phyloP scores from a whole-genome alignment of 1,140 invertebrate genomes.

The Drosophila kanapiae region DNA sequence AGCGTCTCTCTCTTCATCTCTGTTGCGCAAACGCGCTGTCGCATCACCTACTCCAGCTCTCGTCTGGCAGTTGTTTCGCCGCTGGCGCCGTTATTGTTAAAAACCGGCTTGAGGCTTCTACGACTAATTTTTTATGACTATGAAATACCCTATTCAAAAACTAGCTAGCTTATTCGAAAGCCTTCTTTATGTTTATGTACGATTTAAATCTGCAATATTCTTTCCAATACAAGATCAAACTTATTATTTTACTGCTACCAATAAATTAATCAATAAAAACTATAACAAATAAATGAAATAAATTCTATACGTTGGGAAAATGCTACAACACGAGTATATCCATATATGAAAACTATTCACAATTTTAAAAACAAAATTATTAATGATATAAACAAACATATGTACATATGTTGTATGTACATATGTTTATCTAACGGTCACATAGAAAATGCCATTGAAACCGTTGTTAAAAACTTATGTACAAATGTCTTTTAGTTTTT shows the following conservation, averaged over 20 bases:
- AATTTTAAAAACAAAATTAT: not conserved
- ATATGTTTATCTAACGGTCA: too few relatives aligned
- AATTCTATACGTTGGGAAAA: not conserved
- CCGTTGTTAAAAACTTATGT: too few relatives aligned
- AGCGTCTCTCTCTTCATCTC: slow-evolving; percentile 52
- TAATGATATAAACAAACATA: too few relatives aligned
- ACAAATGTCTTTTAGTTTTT: too few relatives aligned
- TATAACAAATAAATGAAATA: not conserved
- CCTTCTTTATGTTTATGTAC: too few relatives aligned
- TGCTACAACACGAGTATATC: too few relatives aligned
- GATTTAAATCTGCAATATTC: too few relatives aligned
- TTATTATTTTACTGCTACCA: too few relatives aligned
- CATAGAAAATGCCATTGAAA: not conserved
- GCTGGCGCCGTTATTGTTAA: slow-evolving; percentile 67
- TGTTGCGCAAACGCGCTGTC: slow-evolving; percentile 74
- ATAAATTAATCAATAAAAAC: too few relatives aligned
- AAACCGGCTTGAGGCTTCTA: slow-evolving; percentile 64
- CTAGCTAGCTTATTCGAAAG: not conserved
- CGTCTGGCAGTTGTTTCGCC: slow-evolving; percentile 55
- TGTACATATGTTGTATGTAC: too few relatives aligned
- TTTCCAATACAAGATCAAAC: too few relatives aligned
- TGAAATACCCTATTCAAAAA: slow-evolving; percentile 31
- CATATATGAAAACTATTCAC: not conserved
- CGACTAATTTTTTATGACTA: not conserved
- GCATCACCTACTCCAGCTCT: slow-evolving; percentile 42